Conservation (phyloP, 1,140 invertebrate species). For the Hycleus cichorii region DNA sequence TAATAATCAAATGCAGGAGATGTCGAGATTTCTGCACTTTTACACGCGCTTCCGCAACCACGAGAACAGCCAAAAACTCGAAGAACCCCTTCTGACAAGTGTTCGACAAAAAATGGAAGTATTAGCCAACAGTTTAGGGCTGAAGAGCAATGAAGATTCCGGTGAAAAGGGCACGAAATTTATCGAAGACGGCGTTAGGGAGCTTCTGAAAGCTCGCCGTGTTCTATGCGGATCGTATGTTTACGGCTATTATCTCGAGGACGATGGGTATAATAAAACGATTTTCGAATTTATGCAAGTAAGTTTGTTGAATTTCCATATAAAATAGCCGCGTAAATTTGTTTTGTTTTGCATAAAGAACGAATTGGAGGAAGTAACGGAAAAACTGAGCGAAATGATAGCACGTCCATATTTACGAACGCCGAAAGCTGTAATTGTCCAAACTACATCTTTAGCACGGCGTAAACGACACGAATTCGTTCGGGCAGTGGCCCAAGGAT, state of each 20-base stretch:
- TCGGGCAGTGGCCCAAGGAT: conserved; percentile 55
- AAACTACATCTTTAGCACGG: conserved; percentile 51
- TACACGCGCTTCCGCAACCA: conserved; percentile 62
- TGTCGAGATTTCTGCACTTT: conserved; percentile 60
- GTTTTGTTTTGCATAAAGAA: conserved; percentile 44
- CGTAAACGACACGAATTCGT: conserved; percentile 60
- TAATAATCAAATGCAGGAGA: conserved; percentile 56
- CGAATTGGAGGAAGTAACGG: conserved; percentile 60
- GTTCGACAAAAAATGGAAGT: conserved; percentile 59
- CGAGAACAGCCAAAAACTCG: conserved; percentile 56
- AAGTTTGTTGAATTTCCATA: conserved; percentile 12
- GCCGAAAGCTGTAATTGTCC: conserved; percentile 54
- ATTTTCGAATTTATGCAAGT: conserved; percentile 70
- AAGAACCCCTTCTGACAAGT: conserved; percentile 53
- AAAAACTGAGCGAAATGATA: conserved; percentile 60
- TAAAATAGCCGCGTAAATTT: too few relatives aligned
- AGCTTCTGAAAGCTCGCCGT: conserved; percentile 55
- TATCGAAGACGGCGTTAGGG: conserved; percentile 58
- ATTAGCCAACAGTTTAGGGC: conserved; percentile 43
- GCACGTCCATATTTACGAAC: conserved; percentile 57
- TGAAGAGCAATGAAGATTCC: conserved; percentile 36
- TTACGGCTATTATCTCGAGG: conserved; percentile 59
- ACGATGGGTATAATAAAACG: conserved; percentile 59
- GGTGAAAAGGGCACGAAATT: conserved; percentile 47
- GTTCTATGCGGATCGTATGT: conserved; percentile 62